Conservation (phyloP, 2,113 vertebrate species). For the Bubo blakistoni region DNA sequence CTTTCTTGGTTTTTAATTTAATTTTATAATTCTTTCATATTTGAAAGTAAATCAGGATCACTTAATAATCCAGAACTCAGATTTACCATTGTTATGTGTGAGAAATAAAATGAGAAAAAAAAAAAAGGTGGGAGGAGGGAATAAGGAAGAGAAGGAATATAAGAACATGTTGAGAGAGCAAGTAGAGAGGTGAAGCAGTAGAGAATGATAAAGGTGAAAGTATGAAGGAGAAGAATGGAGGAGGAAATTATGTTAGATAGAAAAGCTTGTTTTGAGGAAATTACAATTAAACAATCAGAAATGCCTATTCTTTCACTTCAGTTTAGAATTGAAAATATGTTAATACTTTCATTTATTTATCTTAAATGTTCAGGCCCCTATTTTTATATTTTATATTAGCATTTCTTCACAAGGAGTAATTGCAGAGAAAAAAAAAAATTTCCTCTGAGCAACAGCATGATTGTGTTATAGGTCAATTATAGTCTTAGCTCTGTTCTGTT, state of each 20-base stretch:
- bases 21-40: neutral
- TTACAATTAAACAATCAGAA: neutral
- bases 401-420: neutral
- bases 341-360: neutral
- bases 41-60: neutral
- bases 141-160: neutral
- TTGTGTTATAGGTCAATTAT: neutral
- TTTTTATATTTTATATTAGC: neutral
- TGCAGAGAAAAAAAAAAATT: neutral
- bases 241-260: neutral
- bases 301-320: neutral
- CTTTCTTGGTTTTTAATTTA: neutral
- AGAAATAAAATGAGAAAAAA: neutral
- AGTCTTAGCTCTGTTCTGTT: neutral
- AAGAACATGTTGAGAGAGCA: neutral
- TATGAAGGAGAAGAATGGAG: neutral
- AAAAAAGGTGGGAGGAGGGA: fast-evolving
- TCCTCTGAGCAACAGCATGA: neutral
- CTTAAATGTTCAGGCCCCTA: fast-evolving
- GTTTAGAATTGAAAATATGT: neutral
- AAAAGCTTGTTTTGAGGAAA: neutral
- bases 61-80: neutral
- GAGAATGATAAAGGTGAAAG: neutral
- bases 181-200: neutral
- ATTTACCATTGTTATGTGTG: neutral